These are phyloP conservation scores for Drosophila monieri DNA, from an alignment of 2,888 invertebrate species.

Conservation along the genomic window DNA sequence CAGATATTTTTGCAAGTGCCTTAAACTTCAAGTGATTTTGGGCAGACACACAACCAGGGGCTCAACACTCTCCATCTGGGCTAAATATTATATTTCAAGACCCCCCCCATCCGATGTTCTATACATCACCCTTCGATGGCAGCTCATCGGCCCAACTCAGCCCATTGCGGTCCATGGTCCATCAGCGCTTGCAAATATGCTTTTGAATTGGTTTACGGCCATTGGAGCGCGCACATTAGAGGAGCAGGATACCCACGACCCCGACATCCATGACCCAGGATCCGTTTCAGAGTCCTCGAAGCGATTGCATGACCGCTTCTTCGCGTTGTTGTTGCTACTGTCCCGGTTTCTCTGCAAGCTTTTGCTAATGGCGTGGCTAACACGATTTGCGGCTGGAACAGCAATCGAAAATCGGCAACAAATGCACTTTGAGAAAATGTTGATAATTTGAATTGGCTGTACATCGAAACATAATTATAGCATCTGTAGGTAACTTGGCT, in stretches of 20 bases:
- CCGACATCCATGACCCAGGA: slow-evolving; percentile 8
- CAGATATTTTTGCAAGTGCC: slow-evolving; percentile 2
- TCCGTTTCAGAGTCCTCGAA: slow-evolving; percentile 22
- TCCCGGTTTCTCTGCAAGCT: slow-evolving; percentile 56
- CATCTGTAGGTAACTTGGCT: too few relatives aligned
- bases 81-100: slow-evolving; percentile 72
- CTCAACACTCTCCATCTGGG: slow-evolving; percentile 53
- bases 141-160: background rate
- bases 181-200: slow-evolving; percentile 78
- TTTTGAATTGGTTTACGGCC: slow-evolving; percentile 77
- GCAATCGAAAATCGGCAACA: slow-evolving; percentile 13
- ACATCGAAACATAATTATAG: too few relatives aligned
- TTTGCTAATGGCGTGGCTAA: slow-evolving; percentile 78
- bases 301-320: slow-evolving; percentile 31
- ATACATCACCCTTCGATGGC: slow-evolving; percentile 15
- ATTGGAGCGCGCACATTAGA: slow-evolving; percentile 65
- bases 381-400: slow-evolving; percentile 66
- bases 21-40: slow-evolving; percentile 60
- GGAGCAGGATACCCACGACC: slow-evolving; percentile 6
- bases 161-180: slow-evolving; percentile 54
- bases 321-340: slow-evolving; percentile 46
- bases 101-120: slow-evolving; percentile 23
- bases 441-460: background rate
- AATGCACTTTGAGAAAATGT: slow-evolving; percentile 8
- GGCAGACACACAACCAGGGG: slow-evolving; percentile 37